Base-by-base conservation (phyloP, 2,797 vertebrate species). In the Brachymystax lenok region DNA sequence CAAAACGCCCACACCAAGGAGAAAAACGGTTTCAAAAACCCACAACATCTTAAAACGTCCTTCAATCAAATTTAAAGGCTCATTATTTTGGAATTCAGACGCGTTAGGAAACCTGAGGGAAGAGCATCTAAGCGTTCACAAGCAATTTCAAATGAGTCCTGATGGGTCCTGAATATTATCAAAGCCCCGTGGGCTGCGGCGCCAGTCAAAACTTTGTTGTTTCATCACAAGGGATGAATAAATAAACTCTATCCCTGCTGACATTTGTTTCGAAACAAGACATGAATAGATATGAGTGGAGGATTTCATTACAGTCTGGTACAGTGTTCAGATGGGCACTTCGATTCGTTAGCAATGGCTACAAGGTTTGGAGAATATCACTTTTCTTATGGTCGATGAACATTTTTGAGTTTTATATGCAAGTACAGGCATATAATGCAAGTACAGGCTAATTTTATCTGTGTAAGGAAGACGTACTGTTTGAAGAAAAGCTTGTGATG, bases 201-300 rank as follows among this genome's bases (percentile, higher is more conserved):
- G 13, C 12, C 59, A 24, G 21, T 24, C 59, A 24, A 24, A 77
- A 73, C 76, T 84, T 82, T 76, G 40, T 46, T 46, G 40, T 46
- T 46, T 46, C 73, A 82, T 80, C 79, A 73, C 80, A 74, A 66
- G 80, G 76, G 81, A 89, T 8, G 68, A 68, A 64, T 5, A 40
- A 40, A 83, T 80, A 76, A 88, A 76, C 75, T 21, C 54, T 71
- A 68, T 69, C 27, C 4, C 46, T 28, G 50, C 28, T 83, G 7
- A 33, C 83, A 89, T 89, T 85, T 86, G 81, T 87, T 82, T 83
- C 68, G 75, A 30, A 83, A 80, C 74, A 40, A 80, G 56, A 88
- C 81, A 79, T 79, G 80, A 73, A 46, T 46, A 46, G 74, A 77
- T 77, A 83, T 75, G 27, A 59, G 16, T 27, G 19, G 71, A 56